A percentile compares a stretch with the other conserved stretches of the same genome.
Evolutionary conservation across 2,888 invertebrate genomes (phyloP).

Genomic region (Trypoxylon attenuatum): DNA sequence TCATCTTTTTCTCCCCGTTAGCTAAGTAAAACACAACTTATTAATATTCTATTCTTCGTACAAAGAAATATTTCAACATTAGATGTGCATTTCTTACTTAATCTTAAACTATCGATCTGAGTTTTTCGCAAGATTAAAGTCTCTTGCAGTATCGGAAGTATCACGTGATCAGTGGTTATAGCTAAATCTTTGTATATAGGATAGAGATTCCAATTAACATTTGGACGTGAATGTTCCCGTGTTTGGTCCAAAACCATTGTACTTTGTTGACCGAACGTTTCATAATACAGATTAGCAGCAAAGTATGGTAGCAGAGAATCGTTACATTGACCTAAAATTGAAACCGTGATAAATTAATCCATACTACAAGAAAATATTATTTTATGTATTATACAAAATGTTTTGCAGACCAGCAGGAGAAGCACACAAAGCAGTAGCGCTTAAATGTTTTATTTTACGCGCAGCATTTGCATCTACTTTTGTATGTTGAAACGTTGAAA

Average conservation of each 20-base stretch:
- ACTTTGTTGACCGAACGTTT: conserved; percentile 9
- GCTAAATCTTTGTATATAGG: conserved; percentile 60
- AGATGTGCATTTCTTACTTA: too few relatives aligned
- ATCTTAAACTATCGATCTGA: neutral
- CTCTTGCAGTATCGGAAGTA: conserved; percentile 55
- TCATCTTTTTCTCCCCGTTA: neutral
- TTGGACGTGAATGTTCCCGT: conserved; percentile 5
- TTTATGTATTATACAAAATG: neutral
- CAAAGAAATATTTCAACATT: too few relatives aligned
- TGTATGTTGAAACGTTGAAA: conserved; percentile 22
- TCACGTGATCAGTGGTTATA: conserved; percentile 46
- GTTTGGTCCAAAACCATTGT: conserved; percentile 1
- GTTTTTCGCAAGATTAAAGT: conserved; percentile 12
- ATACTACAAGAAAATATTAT: neutral
- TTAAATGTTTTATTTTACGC: conserved; percentile 33
- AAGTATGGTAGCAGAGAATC: conserved; percentile 30
- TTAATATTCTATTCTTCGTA: too few relatives aligned
- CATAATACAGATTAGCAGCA: conserved; percentile 38
- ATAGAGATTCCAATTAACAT: conserved; percentile 52
- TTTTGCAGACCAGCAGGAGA: conserved; percentile 46
- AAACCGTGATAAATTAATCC: neutral
- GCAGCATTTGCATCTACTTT: conserved; percentile 21
- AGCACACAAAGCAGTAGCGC: conserved; percentile 30
- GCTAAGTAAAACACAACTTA: neutral
- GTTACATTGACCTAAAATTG: conserved; percentile 48